Conservation (phyloP, 2,888 invertebrate genomes). For the Platerodrilus igneus region DNA sequence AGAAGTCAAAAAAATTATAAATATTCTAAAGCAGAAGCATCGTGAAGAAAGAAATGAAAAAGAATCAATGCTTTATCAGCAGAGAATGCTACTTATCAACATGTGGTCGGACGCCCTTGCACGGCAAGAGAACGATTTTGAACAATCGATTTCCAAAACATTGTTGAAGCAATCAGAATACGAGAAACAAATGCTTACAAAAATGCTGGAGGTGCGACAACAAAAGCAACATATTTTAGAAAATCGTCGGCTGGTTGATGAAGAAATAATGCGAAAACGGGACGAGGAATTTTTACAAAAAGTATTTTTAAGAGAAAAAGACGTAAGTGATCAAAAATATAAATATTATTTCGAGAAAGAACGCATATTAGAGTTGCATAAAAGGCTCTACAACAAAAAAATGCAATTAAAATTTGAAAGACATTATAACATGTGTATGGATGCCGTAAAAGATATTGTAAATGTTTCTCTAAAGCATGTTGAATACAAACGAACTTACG, state of each 20-base stretch:
- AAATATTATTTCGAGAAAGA: slow-evolving; percentile 48
- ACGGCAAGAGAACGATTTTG: slow-evolving; percentile 53
- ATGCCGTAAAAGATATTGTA: slow-evolving; percentile 53
- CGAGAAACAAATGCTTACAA: slow-evolving; percentile 62
- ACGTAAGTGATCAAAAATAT: slow-evolving; percentile 31
- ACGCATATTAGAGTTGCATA: slow-evolving; percentile 52
- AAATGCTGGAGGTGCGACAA: slow-evolving; percentile 58
- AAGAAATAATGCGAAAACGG: slow-evolving; percentile 50
- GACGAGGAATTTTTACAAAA: slow-evolving; percentile 48
- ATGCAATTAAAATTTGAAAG: slow-evolving; percentile 50
- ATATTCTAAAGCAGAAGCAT: slow-evolving; percentile 49
- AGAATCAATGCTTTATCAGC: slow-evolving; percentile 51
- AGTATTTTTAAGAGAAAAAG: slow-evolving; percentile 24
- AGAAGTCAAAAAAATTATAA: slow-evolving; percentile 49
- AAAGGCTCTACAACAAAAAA: slow-evolving; percentile 54
- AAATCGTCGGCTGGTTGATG: slow-evolving; percentile 53
- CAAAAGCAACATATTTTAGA: slow-evolving; percentile 54
- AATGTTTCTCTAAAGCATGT: slow-evolving; percentile 53
- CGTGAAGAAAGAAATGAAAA: slow-evolving; percentile 47
- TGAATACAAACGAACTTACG: slow-evolving; percentile 48
- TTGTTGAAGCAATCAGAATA: slow-evolving; percentile 59
- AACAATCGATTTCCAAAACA: slow-evolving; percentile 52
- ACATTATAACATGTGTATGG: slow-evolving; percentile 51
- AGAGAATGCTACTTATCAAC: slow-evolving; percentile 49
- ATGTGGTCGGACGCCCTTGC: slow-evolving; percentile 54